phyloP scores from a whole-genome alignment of 2,113 vertebrate species.

The Xyliphius kryptos region DNA sequence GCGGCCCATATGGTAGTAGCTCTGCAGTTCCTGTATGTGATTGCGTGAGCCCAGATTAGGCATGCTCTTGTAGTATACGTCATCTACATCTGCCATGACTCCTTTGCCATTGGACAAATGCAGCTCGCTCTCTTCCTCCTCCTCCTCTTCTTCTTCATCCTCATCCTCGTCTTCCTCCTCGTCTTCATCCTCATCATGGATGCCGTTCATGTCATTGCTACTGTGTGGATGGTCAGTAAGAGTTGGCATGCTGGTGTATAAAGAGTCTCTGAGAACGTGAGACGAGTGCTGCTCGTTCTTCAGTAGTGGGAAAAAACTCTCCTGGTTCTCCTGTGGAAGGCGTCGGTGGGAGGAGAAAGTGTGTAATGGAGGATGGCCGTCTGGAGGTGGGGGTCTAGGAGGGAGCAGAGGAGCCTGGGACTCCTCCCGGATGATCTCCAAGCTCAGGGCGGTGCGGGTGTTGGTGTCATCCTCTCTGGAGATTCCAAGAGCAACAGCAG shows the following conservation, averaged over 20 bases:
- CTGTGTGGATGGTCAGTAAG: constrained; percentile 76
- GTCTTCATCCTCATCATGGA: constrained; percentile 67
- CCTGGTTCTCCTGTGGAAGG: constrained; percentile 88
- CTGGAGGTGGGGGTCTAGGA: constrained; percentile 73
- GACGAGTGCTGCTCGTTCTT: constrained; percentile 73
- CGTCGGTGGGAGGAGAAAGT: constrained; percentile 76
- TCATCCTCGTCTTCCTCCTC: constrained; percentile 72
- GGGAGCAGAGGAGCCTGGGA: constrained; percentile 88
- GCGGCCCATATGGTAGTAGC: constrained; percentile 93
- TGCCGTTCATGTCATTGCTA: constrained; percentile 54
- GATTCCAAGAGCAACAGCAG: constrained; percentile 75
- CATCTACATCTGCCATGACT: constrained; percentile 72
- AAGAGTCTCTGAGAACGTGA: constrained; percentile 78
- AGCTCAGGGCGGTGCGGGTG: constrained; percentile 59
- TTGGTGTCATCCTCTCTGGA: constrained; percentile 63
- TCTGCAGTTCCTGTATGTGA: constrained; percentile 89
- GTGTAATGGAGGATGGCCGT: constrained; percentile 78
- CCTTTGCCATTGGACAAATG: constrained; percentile 75
- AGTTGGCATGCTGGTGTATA: constrained; percentile 94
- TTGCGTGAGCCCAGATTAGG: constrained; percentile 93
- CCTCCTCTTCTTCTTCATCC: constrained; percentile 75
- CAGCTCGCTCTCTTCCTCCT: constrained; percentile 70
- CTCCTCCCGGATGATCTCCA: constrained; percentile 93
- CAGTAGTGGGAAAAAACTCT: constrained; percentile 95
- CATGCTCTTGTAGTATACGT: constrained; percentile 98